Evolutionary conservation across 2,888 invertebrate genomes (phyloP).

Genomic region (Trichogramma dendrolimi): DNA sequence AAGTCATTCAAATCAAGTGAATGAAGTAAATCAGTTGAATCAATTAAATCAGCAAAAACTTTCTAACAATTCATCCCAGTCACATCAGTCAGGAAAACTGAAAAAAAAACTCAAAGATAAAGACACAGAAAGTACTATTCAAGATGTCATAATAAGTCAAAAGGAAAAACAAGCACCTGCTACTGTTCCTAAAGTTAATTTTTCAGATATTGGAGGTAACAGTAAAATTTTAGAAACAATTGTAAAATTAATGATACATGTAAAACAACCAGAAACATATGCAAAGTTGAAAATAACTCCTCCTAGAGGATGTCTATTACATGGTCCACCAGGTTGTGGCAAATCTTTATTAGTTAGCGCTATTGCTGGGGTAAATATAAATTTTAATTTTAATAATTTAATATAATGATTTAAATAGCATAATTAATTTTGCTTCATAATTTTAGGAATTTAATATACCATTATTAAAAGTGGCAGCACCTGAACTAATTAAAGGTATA

Average conservation of each 20-base stretch:
- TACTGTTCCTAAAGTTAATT: slow-evolving; percentile 56
- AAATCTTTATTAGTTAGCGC: slow-evolving; percentile 79
- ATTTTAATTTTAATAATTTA: slow-evolving; percentile 5
- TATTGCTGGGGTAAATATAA: slow-evolving; percentile 68
- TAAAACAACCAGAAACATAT: slow-evolving; percentile 89
- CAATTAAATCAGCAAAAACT: too few relatives aligned
- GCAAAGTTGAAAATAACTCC: slow-evolving; percentile 77
- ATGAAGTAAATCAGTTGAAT: too few relatives aligned
- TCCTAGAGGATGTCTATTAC: slow-evolving; percentile 84
- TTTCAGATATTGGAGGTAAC: slow-evolving; percentile 79
- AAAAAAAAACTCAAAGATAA: slow-evolving; percentile 50
- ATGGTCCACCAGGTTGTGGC: slow-evolving; percentile 96
- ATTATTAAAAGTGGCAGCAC: slow-evolving; percentile 81
- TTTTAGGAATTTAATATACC: slow-evolving; percentile 75
- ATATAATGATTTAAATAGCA: slow-evolving; percentile 2
- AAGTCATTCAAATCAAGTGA: too few relatives aligned
- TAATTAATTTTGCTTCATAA: slow-evolving; percentile 9
- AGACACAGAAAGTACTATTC: slow-evolving; percentile 51
- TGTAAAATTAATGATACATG: slow-evolving; percentile 74
- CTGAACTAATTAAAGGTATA: slow-evolving; percentile 89
- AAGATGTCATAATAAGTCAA: slow-evolving; percentile 40
- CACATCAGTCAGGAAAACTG: slow-evolving; percentile 20
- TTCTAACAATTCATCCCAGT: too few relatives aligned
- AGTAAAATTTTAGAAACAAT: slow-evolving; percentile 68
- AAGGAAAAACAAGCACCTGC: slow-evolving; percentile 45